Evolutionary conservation across 2,888 invertebrate genomes (phyloP).

Genomic region (Eupithecia pulchellata): DNA sequence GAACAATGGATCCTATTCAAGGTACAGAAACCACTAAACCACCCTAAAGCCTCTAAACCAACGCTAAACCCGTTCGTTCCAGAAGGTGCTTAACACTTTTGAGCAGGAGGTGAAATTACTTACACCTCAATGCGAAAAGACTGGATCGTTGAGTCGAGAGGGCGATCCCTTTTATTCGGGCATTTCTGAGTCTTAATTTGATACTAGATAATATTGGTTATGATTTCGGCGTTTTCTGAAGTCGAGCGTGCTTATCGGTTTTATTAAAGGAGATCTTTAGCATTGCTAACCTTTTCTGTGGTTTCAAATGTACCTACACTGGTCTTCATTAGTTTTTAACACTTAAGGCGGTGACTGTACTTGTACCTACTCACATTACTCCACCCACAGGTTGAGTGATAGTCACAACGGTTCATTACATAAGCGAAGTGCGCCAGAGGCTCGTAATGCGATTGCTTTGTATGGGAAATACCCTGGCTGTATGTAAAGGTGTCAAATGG

Average conservation of each 20-base stretch:
- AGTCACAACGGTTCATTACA: slow-evolving; percentile 37
- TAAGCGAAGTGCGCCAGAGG: slow-evolving; percentile 43
- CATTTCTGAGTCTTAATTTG: not conserved
- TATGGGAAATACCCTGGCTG: slow-evolving; percentile 40
- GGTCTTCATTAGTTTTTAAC: not conserved
- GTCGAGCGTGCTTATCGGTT: not conserved
- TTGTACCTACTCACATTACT: slow-evolving; percentile 31
- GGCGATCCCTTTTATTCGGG: not conserved
- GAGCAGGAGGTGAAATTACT: too few species aligned
- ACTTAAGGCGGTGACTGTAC: not conserved
- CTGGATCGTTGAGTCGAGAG: not conserved
- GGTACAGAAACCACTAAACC: not conserved
- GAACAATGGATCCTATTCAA: too few species aligned
- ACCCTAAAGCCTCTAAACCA: not conserved
- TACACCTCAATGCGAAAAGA: not conserved
- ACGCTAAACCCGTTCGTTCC: not conserved
- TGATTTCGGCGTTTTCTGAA: not conserved
- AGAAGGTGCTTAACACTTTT: not conserved
- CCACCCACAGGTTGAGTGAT: slow-evolving; percentile 19
- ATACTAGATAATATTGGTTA: not conserved
- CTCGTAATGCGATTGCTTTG: slow-evolving; percentile 39
- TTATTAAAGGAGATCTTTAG: not conserved
- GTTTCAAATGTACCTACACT: not conserved
- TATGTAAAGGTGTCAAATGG: not conserved
- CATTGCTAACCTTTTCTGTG: not conserved